Evolutionary conservation across 92 coral and sea anemone species (phyloP).

Genomic region (Phenganax subtilis): DNA sequence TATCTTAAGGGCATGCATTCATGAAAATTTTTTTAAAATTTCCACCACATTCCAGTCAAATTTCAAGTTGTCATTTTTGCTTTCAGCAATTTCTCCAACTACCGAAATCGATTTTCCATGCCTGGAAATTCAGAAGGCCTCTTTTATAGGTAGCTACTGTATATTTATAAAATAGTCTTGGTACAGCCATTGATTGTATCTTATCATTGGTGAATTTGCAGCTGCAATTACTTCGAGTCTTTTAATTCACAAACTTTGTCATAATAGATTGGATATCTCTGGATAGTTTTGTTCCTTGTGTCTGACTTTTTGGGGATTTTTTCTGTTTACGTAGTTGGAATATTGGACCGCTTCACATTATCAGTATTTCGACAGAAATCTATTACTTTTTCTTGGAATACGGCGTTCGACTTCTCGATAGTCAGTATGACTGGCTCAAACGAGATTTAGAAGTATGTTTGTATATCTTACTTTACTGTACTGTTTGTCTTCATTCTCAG

Average conservation of each 20-base stretch:
- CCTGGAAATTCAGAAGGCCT: constrained; percentile 73
- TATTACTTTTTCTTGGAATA: constrained; percentile 62
- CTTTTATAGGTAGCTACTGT: constrained; percentile 69
- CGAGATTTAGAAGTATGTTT: constrained; percentile 65
- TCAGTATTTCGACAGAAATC: constrained; percentile 83
- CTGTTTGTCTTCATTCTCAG: not conserved
- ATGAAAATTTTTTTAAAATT: too few species aligned
- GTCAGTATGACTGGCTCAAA: constrained; percentile 74
- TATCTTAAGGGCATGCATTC: too few species aligned
- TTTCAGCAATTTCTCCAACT: constrained; percentile 89
- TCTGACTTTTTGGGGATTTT: not conserved
- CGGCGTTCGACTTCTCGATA: constrained; percentile 67
- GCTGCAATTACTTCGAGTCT: too few species aligned
- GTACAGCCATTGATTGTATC: too few species aligned
- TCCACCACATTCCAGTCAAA: too few species aligned
- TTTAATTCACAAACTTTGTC: too few species aligned
- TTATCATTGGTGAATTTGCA: too few species aligned
- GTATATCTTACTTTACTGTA: constrained; percentile 25
- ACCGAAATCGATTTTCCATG: constrained; percentile 83
- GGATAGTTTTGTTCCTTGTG: too few species aligned
- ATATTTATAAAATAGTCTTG: too few species aligned
- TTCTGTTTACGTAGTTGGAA: constrained; percentile 56
- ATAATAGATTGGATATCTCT: too few species aligned
- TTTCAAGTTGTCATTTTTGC: not conserved
- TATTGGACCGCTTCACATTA: constrained; percentile 84